These are phyloP conservation scores for Crax fasciolata DNA, from an alignment of 2,797 vertebrate species.

Conservation along the genomic window DNA sequence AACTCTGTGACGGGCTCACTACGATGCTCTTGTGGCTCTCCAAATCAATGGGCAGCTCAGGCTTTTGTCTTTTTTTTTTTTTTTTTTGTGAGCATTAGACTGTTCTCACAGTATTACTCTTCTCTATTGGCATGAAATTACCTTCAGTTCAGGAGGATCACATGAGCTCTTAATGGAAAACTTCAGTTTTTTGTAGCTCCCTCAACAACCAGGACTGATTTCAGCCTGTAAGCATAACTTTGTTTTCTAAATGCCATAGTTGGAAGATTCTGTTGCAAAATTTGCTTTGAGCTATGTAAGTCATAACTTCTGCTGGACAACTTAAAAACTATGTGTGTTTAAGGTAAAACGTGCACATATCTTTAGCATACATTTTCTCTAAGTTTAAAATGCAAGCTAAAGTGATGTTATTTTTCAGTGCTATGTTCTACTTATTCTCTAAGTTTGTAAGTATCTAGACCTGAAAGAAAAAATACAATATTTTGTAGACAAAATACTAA, in stretches of 20 bases:
- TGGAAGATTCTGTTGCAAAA: not conserved
- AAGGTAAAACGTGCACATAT: not conserved
- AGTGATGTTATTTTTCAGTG: not conserved
- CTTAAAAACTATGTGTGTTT: not conserved
- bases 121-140: not conserved
- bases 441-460: not conserved
- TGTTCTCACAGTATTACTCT: not conserved
- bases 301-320: not conserved
- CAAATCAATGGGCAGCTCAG: not conserved
- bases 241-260: not conserved
- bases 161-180: not conserved
- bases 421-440: not conserved
- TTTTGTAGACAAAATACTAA: not conserved
- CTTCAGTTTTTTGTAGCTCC: not conserved
- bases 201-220: not conserved
- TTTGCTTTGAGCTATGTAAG: not conserved
- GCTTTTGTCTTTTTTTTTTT: not conserved
- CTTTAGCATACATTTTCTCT: not conserved
- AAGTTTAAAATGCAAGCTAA: not conserved
- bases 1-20: not conserved
- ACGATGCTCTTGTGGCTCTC: not conserved
- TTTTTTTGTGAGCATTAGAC: not conserved
- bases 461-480: not conserved
- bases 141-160: not conserved
- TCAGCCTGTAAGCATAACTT: not conserved